A percentile compares a stretch with the other conserved stretches of the same genome.
These are phyloP conservation scores for Cataglyphis cursor DNA, from an alignment of 2,888 invertebrate genomes.

Conservation along the genomic window DNA sequence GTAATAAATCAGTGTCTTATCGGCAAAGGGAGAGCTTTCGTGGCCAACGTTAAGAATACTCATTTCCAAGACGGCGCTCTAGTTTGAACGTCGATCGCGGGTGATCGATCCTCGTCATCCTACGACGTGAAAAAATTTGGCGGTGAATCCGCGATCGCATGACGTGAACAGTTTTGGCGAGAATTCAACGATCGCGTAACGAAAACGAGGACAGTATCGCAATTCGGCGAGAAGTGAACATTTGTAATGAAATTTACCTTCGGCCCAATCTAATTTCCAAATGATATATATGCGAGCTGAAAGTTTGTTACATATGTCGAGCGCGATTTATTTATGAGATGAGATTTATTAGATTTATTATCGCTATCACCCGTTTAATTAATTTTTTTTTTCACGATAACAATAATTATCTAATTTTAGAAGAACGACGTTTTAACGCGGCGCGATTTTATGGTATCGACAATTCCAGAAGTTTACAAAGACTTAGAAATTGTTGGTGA, in stretches of 20 bases:
- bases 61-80: conserved; percentile 55
- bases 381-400: neutral
- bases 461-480: conserved; percentile 25
- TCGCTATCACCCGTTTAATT: neutral
- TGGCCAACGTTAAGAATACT: conserved; percentile 69
- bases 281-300: neutral
- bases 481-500: conserved; percentile 16
- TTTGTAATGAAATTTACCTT: conserved; percentile 21
- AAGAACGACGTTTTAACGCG: neutral
- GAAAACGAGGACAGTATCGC: conserved; percentile 10
- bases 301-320: neutral
- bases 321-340: neutral
- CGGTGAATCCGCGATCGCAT: conserved; percentile 26
- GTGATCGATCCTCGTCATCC: conserved; percentile 61
- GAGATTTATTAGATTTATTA: neutral
- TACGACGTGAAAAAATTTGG: conserved; percentile 48
- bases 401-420: neutral
- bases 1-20: conserved; percentile 77
- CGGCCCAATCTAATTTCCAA: conserved; percentile 6
- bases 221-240: conserved; percentile 1
- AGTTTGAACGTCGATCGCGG: conserved; percentile 57
- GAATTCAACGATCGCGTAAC: conserved; percentile 34
- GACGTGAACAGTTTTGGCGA: conserved; percentile 31
- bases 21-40: conserved; percentile 65
- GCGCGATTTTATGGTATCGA: conserved; percentile 5